Percentiles rank a stretch among this genome's conserved stretches.
Evolutionary conservation across 2,888 invertebrate genomes (phyloP).

Genomic region (Iselma pallidipennis): DNA sequence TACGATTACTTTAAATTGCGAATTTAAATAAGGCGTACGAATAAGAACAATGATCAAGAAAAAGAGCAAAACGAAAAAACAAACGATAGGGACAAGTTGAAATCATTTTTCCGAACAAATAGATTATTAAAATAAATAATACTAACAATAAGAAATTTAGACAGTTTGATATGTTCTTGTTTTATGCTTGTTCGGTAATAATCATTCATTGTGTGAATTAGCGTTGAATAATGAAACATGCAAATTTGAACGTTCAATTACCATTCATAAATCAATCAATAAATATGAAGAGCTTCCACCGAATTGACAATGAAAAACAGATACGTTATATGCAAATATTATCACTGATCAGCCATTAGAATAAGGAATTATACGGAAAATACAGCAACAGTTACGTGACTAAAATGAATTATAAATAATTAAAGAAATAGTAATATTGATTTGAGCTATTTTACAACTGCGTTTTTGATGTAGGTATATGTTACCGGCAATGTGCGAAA

Average conservation of each 20-base stretch:
- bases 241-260: constrained; percentile 1
- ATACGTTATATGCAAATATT: constrained; percentile 9
- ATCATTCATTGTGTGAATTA: neutral
- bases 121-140: no score
- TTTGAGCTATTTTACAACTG: neutral
- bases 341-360: constrained; percentile 14
- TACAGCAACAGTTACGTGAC: neutral
- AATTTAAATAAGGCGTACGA: constrained; percentile 5
- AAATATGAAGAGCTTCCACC: neutral
- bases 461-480: neutral
- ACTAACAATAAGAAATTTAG: no score
- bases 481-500: no score
- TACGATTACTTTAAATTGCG: constrained; percentile 9
- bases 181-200: no score
- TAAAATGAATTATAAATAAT: neutral
- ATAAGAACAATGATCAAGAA: neutral
- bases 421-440: neutral
- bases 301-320: constrained; percentile 5
- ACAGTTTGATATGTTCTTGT: no score
- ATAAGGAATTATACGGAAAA: constrained; percentile 12
- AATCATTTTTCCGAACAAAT: no score
- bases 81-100: no score
- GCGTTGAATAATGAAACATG: neutral
- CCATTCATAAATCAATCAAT: constrained; percentile 10
- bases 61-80: neutral